Evolutionary conservation across 2,888 invertebrate genomes (phyloP).

Genomic region (Eupithecia tripunctaria): DNA sequence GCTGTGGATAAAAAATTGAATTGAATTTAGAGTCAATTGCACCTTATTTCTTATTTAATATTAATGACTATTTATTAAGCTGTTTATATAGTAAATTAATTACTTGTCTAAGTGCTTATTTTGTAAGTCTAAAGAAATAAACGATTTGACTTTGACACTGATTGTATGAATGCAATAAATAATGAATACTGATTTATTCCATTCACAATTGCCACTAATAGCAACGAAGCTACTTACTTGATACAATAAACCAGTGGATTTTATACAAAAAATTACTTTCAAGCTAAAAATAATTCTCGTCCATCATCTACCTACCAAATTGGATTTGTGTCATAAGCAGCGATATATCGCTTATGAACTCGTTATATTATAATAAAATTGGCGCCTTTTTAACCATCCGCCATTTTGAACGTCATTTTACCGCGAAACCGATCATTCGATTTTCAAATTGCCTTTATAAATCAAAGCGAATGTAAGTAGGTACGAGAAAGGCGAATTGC

Average conservation of each 20-base stretch:
- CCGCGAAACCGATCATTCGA: conserved; percentile 35
- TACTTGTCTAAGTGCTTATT: too few relatives aligned
- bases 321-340: conserved; percentile 64
- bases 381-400: conserved; percentile 35
- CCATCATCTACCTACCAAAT: conserved; percentile 53
- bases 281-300: conserved; percentile 52
- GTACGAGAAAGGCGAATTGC: conserved; percentile 30
- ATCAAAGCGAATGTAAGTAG: conserved; percentile 32
- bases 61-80: too few relatives aligned
- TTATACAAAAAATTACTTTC: conserved; percentile 19
- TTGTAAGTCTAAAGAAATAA: too few relatives aligned
- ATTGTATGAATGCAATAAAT: too few relatives aligned
- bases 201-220: not conserved
- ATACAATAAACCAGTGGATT: conserved; percentile 33
- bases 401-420: conserved; percentile 44
- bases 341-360: conserved; percentile 40
- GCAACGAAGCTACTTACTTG: conserved; percentile 19
- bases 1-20: too few relatives aligned
- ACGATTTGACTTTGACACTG: too few relatives aligned
- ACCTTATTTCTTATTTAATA: too few relatives aligned
- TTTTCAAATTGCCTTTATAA: conserved; percentile 49
- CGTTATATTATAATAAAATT: conserved; percentile 35
- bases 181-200: not conserved
- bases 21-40: too few relatives aligned
- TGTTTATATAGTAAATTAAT: too few relatives aligned